Conservation (phyloP, 2,797 vertebrate species). For the Lophotriccus pileatus region DNA sequence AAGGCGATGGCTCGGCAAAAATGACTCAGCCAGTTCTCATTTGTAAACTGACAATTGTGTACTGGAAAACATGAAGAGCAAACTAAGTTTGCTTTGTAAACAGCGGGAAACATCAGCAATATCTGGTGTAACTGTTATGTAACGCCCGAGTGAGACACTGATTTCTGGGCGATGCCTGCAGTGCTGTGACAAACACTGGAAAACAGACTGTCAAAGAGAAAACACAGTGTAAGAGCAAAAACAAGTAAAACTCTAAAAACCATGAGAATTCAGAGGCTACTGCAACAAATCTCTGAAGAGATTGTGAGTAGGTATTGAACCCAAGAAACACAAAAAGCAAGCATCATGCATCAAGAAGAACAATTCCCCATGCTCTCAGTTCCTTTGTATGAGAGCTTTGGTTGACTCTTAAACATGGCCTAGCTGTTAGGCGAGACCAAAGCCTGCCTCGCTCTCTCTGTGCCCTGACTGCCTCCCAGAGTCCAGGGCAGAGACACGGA, state of each 20-base stretch:
- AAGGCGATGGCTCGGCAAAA: background rate
- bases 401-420: background rate
- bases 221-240: background rate
- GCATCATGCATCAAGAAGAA: background rate
- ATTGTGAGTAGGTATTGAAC: background rate
- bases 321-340: background rate
- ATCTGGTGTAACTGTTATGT: background rate
- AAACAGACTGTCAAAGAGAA: background rate
- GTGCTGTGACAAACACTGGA: background rate
- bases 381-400: background rate
- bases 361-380: background rate
- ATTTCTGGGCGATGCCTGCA: background rate
- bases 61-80: slow-evolving; percentile 7
- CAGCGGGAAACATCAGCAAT: background rate
- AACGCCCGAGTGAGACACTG: background rate
- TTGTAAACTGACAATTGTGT: slow-evolving; percentile 2
- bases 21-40: background rate
- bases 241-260: background rate
- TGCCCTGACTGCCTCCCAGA: background rate
- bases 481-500: fast-evolving
- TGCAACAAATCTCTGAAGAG: background rate
- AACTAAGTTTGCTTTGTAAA: background rate
- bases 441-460: background rate
- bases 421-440: background rate
- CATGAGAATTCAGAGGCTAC: background rate